These are phyloP conservation scores for Hybognathus amarus DNA, from an alignment of 2,797 vertebrate genomes.

Conservation along the genomic window DNA sequence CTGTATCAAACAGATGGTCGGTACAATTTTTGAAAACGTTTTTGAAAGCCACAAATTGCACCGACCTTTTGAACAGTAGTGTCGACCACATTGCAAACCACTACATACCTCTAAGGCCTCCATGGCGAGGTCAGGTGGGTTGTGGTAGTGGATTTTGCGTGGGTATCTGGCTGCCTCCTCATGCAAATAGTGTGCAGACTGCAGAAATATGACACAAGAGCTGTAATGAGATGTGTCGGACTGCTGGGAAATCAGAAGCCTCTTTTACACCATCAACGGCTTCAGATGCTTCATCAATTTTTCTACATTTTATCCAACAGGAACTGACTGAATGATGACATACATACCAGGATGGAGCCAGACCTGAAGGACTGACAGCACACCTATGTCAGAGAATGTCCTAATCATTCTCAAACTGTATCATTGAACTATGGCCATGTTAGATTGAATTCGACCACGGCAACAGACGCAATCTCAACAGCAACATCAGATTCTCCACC, in stretches of 20 bases:
- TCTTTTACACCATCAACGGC: background rate
- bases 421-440: background rate
- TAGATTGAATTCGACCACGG: background rate
- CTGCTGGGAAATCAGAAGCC: background rate
- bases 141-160: slow-evolving; percentile 98
- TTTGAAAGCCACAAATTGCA: background rate
- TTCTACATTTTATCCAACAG: background rate
- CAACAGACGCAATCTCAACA: background rate
- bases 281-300: background rate
- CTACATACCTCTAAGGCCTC: slow-evolving; percentile 93
- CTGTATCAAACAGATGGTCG: background rate
- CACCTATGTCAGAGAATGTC: background rate
- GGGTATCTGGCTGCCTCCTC: slow-evolving; percentile 97
- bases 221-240: slow-evolving; percentile 27
- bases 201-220: slow-evolving; percentile 39
- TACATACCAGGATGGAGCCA: background rate
- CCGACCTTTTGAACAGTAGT: background rate
- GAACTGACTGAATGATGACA: background rate
- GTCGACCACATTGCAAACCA: background rate
- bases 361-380: background rate
- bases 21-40: no score
- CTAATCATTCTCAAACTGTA: slow-evolving; percentile 4
- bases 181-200: slow-evolving; percentile 90
- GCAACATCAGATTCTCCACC: background rate
- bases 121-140: slow-evolving; percentile 97